Percentiles rank a stretch among this genome's conserved stretches.
These are phyloP conservation scores for Stichopus chloronotus DNA, from an alignment of 35 echinoderm and acorn worm species.

Conservation along the genomic window DNA sequence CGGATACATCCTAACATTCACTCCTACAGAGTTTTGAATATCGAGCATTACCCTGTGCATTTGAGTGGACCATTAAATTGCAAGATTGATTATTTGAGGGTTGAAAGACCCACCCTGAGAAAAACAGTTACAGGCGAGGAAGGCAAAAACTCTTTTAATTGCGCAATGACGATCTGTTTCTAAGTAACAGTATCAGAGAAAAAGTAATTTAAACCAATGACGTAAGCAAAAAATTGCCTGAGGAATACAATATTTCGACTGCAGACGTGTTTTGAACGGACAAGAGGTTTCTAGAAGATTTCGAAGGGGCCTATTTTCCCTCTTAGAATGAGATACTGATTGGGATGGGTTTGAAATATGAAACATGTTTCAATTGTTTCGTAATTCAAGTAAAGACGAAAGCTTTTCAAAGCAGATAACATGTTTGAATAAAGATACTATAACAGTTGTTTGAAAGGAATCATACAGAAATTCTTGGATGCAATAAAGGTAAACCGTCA, in stretches of 20 bases:
- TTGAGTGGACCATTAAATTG: not conserved
- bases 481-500: no score
- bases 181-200: slow-evolving; percentile 15
- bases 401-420: not conserved
- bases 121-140: slow-evolving; percentile 19
- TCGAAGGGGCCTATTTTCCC: slow-evolving; percentile 13
- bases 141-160: slow-evolving; percentile 11
- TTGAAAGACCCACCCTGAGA: slow-evolving; percentile 8
- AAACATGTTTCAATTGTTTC: slow-evolving; percentile 16
- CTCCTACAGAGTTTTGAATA: not conserved
- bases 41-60: not conserved
- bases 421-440: not conserved
- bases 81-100: slow-evolving; percentile 17
- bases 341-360: not conserved
- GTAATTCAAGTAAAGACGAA: not conserved
- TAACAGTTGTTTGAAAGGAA: no score
- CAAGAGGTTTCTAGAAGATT: slow-evolving; percentile 15
- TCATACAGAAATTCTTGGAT: no score
- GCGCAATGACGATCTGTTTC: slow-evolving; percentile 15
- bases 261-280: not conserved
- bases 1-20: not conserved
- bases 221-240: slow-evolving; percentile 23
- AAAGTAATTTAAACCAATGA: slow-evolving; percentile 23
- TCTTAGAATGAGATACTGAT: not conserved
- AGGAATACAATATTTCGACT: slow-evolving; percentile 21